These are phyloP conservation scores for Eudemis profundana DNA, from an alignment of 2,888 invertebrate species.

Conservation along the genomic window DNA sequence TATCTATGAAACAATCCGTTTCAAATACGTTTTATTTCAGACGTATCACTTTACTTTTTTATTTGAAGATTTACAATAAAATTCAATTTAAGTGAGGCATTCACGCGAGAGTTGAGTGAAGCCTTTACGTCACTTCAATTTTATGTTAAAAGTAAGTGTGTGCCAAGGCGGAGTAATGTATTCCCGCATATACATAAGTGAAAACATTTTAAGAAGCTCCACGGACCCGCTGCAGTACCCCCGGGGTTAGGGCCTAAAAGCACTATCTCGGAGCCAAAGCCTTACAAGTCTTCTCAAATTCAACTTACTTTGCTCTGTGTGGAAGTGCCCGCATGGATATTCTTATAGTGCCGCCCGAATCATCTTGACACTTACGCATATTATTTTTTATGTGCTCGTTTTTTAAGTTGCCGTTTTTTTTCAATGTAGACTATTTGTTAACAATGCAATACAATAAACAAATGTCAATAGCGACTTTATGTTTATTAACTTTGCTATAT, in stretches of 20 bases:
- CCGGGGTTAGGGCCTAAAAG: constrained; percentile 86
- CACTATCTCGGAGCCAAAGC: constrained; percentile 85
- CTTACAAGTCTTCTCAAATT: constrained; percentile 86
- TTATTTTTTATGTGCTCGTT: constrained; percentile 1
- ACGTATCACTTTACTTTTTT: constrained; percentile 31
- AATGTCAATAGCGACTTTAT: too few species aligned
- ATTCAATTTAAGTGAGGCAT: constrained; percentile 78
- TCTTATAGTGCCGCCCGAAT: constrained; percentile 52
- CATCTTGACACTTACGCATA: constrained; percentile 61
- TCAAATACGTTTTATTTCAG: constrained; percentile 15
- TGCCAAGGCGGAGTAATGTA: constrained; percentile 82
- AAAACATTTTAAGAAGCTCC: constrained; percentile 85
- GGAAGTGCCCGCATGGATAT: constrained; percentile 74
- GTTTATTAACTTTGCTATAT: too few species aligned
- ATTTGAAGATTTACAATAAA: constrained; percentile 70
- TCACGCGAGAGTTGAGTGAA: constrained; percentile 79
- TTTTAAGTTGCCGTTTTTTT: background rate
- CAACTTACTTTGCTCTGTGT: constrained; percentile 83
- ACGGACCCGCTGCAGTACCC: constrained; percentile 84
- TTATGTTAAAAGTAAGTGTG: constrained; percentile 83
- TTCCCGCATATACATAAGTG: constrained; percentile 85
- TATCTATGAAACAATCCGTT: background rate
- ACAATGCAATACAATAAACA: too few species aligned
- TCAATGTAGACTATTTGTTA: too few species aligned
- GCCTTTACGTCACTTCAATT: constrained; percentile 84